Conservation (phyloP, 2,888 invertebrate genomes). For the Thecocarcelia acutangulata region DNA sequence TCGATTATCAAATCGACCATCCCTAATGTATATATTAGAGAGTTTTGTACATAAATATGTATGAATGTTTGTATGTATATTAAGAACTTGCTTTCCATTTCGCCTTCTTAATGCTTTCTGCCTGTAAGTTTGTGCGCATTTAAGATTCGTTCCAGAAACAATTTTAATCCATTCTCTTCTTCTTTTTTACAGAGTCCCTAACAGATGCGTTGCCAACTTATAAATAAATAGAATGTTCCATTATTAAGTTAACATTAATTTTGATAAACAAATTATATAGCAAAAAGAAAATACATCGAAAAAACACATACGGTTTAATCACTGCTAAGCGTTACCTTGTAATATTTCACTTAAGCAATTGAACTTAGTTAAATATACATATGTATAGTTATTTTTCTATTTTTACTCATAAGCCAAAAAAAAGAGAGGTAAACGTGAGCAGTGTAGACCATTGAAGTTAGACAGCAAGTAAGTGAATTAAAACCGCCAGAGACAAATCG, state of each 20-base stretch:
- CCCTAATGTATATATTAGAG: not conserved
- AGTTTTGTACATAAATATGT: not conserved
- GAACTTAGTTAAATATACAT: no score
- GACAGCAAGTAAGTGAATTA: no score
- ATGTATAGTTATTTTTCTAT: no score
- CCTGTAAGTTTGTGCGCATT: slow-evolving; percentile 23
- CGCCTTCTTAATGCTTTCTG: not conserved
- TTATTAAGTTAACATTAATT: slow-evolving; percentile 15
- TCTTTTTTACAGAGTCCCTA: slow-evolving; percentile 62
- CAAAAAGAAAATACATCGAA: not conserved
- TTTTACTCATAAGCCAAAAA: no score
- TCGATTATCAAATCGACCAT: no score
- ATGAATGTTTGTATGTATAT: no score
- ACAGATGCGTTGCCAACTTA: slow-evolving; percentile 54
- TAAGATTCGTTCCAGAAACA: not conserved
- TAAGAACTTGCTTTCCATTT: not conserved
- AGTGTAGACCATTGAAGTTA: no score
- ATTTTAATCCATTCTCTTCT: slow-evolving; percentile 23
- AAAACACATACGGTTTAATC: not conserved
- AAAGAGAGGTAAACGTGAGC: no score
- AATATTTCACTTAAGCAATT: not conserved
- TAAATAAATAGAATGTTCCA: slow-evolving; percentile 52
- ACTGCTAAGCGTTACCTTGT: not conserved
- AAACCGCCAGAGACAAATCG: no score
- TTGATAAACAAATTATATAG: not conserved